These are phyloP conservation scores for Bombus polaris DNA, from an alignment of 1,140 invertebrate genomes.

Conservation along the genomic window DNA sequence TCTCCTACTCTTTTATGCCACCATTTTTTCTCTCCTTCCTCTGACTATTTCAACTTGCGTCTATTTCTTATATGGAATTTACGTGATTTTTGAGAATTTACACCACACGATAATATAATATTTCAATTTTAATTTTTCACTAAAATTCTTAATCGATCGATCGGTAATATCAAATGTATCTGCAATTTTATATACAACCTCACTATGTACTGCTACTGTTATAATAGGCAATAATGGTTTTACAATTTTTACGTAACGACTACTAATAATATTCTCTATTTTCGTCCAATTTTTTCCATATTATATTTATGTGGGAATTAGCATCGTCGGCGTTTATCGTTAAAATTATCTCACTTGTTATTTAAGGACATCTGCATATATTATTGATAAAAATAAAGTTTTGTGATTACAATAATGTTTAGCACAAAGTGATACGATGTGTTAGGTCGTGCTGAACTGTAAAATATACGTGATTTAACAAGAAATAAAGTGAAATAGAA, in stretches of 20 bases:
- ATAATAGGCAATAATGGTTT: background rate
- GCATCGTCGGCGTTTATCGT: background rate
- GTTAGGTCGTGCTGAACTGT: background rate
- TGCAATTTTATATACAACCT: background rate
- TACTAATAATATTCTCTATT: background rate
- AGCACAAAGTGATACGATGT: background rate
- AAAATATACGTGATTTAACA: background rate
- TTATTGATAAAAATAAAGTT: background rate
- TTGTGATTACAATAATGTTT: background rate
- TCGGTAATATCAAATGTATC: background rate
- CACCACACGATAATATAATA: background rate
- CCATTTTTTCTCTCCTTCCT: background rate
- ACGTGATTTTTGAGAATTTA: background rate
- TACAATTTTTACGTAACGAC: background rate
- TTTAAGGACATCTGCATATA: background rate
- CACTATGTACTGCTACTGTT: no score
- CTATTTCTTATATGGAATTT: background rate
- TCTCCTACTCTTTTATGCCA: background rate
- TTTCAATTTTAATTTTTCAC: background rate
- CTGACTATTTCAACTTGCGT: background rate
- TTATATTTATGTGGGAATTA: background rate
- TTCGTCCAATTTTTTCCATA: background rate
- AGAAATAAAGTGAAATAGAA: conserved; percentile 4
- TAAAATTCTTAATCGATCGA: background rate
- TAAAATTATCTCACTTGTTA: background rate